Base-by-base conservation (phyloP, 2,888 invertebrate genomes). In the Muschampia plurimacula region DNA sequence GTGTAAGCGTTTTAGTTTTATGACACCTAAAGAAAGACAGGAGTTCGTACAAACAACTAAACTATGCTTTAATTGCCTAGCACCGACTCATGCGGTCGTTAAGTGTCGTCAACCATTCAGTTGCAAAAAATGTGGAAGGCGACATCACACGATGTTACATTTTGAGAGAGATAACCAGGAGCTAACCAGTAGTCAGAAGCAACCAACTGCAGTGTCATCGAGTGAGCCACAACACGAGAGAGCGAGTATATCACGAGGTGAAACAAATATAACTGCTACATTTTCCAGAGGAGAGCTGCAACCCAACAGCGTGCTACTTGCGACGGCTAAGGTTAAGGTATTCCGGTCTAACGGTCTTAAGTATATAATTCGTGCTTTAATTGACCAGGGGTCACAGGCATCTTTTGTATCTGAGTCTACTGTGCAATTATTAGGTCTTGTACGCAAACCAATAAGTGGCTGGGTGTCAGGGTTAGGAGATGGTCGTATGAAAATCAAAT, bases 381-480 rank as follows among this genome's bases (percentile, higher is more conserved):
- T 52, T 15, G 52, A 52, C 15, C 52, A n/a, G 15, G 52, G 52
- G 15, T 52, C 52, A 4, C 52, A 52, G 7, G 52, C 52, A 3
- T 52, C 52, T 2, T 52, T 52, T 52, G 7, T 52, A 7, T 15
- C 52, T n/a, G 74, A 74, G 60, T 52, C 69, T 59, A 72, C 72
- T 8, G 71, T 44, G 12, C 74, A 76, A 32, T 28, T n/a, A 63
- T 13, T 66, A 75, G 13, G 74, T 71, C 5, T 63, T 74, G 3
- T 57, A 13, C 49, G 49, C 32, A 57, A n/a, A 28, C 15, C 60
- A 15, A 41, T 57, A 15, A 70, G 60, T 3, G 74, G 75, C 5
- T 36, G 15, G 13, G 59, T 75, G 13, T 57, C 74, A 2, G 76
- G 76, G 2, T 13, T 76, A 22, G 74, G 73, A 22, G 73, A 69